Percentiles rank a stretch among this genome's conserved stretches.
These are phyloP conservation scores for Odontothrips loti DNA, from an alignment of 2,888 invertebrate species.

Conservation along the genomic window DNA sequence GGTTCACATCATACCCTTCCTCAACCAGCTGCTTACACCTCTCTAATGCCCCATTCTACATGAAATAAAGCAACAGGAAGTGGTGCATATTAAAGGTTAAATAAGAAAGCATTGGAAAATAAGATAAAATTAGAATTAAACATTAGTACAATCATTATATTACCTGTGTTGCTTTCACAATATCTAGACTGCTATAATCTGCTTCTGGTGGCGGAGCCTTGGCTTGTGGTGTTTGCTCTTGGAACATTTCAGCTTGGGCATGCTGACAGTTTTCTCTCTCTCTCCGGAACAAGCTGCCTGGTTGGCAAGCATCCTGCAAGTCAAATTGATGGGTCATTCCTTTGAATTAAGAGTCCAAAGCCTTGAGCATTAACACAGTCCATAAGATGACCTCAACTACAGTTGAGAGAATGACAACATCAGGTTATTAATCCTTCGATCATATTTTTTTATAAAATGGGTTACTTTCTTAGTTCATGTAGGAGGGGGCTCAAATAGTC, in stretches of 20 bases:
- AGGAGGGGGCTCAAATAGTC: too few species aligned
- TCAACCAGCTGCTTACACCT: constrained; percentile 78
- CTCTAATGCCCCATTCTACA: constrained; percentile 79
- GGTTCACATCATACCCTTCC: constrained; percentile 89
- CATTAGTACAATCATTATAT: constrained; percentile 32
- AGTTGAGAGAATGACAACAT: too few species aligned
- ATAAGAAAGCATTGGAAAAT: constrained; percentile 28
- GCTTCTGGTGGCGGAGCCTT: constrained; percentile 35
- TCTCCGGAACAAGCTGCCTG: constrained; percentile 36
- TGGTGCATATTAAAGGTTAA: not conserved
- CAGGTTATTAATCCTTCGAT: too few species aligned
- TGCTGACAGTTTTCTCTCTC: constrained; percentile 34
- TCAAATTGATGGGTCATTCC: constrained; percentile 7
- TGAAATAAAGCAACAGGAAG: constrained; percentile 31
- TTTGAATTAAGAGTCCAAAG: too few species aligned
- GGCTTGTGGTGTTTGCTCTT: constrained; percentile 37
- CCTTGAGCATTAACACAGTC: too few species aligned
- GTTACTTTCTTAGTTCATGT: too few species aligned
- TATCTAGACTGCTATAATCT: constrained; percentile 80
- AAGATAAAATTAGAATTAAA: constrained; percentile 26
- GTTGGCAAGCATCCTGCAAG: constrained; percentile 38
- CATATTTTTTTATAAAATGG: too few species aligned
- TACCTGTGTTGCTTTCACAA: constrained; percentile 90
- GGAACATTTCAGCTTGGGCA: constrained; percentile 38
- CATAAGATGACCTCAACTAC: too few species aligned